phyloP scores from a whole-genome alignment of 2,113 vertebrate genomes.

The Mola mola region DNA sequence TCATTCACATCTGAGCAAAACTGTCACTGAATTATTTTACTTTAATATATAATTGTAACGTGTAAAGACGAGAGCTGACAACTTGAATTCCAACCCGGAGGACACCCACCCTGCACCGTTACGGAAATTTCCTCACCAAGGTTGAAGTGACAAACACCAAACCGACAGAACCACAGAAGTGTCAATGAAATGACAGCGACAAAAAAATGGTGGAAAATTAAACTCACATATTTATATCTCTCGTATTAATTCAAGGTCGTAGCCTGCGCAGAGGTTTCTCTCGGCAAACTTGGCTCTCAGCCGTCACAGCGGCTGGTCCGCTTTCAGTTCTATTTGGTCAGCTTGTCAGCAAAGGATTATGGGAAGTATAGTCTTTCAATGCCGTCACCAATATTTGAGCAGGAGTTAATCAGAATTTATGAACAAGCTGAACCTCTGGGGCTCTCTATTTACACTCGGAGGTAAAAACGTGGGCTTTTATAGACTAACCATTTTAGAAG shows the following conservation, averaged over 20 bases:
- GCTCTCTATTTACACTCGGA: too few relatives aligned
- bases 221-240: slow-evolving; percentile 52
- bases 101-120: slow-evolving; percentile 34
- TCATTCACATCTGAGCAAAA: too few relatives aligned
- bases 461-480: too few relatives aligned
- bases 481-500: too few relatives aligned
- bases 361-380: slow-evolving; percentile 61
- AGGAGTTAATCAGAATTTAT: too few relatives aligned
- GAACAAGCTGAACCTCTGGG: too few relatives aligned
- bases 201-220: not conserved
- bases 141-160: slow-evolving; percentile 15
- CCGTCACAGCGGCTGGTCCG: slow-evolving; percentile 55
- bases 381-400: not conserved
- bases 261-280: slow-evolving; percentile 24
- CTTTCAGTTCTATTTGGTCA: slow-evolving; percentile 55
- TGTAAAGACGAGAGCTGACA: not conserved
- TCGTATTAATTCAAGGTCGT: slow-evolving; percentile 25
- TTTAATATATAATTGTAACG: too few relatives aligned
- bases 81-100: slow-evolving; percentile 13
- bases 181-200: rapidly evolving
- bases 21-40: too few relatives aligned
- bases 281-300: slow-evolving; percentile 60
- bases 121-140: slow-evolving; percentile 31
- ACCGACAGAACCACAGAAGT: not conserved
- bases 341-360: slow-evolving; percentile 46